Base-by-base conservation (phyloP, 2,113 vertebrate genomes). In the Phoxinus phoxinus region DNA sequence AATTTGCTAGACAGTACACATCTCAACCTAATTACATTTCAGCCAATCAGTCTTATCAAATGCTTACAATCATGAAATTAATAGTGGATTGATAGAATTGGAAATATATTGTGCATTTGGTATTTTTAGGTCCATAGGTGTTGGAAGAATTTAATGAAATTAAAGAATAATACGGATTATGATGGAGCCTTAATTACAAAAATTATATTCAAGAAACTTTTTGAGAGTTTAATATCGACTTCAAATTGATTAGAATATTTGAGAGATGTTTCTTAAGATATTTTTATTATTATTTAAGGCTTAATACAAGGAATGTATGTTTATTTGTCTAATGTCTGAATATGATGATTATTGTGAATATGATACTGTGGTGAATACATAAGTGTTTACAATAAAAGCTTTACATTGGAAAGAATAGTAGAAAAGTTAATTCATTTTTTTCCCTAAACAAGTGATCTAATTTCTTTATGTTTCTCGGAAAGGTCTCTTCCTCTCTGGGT, bases 401-500 rank as follows among this genome's bases (percentile, higher is more conserved):
- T 0, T 51, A 53, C n/a, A 30, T 46, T 63, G 4, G 11, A 74
- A 74, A 15, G 6, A 69, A 17, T 35, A 19, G 8, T 37, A n/a
- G n/a, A 37, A n/a, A 4, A 78, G 3, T 32, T 58, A 1, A 30
- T 53, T 10, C 15, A 76, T 76, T 37, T 48, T n/a, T 27, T 46
- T 7, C 19, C 15, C 15, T 58, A 5, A 85, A 44, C 15, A 67
- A 67, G 30, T 32, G 13, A 15, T 67, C 30, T 4, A 32, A 17
- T 35, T 8, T 37, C 7, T 58, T 32, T 59, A 10, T n/a, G 44
- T 21, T 3, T 35, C 19, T 81, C 74, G 15, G 89, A 92, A 95
- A 67, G 94, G 89, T 93, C 93, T 95, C 89, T 98, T 99, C 89
- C 94, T 87, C 85, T 94, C 91, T 3, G 97, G 97, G 86, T 99